Percentiles rank a stretch among this genome's conserved stretches.
Conservation (phyloP, 2,113 vertebrate genomes). For the Rhizomys pruinosus region DNA sequence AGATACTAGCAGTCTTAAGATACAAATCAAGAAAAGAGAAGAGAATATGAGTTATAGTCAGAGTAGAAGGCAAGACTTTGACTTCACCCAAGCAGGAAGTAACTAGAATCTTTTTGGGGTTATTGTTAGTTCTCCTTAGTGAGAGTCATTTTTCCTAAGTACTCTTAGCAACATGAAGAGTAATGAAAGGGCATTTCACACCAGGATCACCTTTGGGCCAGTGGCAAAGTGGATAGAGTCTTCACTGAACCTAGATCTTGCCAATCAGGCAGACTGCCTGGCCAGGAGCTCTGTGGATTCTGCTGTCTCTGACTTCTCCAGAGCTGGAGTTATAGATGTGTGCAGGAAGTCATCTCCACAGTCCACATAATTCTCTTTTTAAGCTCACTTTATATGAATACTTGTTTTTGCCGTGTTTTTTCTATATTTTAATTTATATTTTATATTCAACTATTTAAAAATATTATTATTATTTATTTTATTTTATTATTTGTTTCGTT, state of each 20-base stretch:
- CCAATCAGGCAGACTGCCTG: too few species aligned
- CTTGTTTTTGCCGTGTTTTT: constrained; percentile 13
- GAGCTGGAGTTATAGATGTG: too few species aligned
- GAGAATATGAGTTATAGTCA: too few species aligned
- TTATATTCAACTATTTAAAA: too few species aligned
- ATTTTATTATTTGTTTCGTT: too few species aligned
- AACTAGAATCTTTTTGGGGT: not conserved
- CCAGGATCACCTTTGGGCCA: not conserved
- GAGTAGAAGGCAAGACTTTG: not conserved
- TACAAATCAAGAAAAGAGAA: too few species aligned
- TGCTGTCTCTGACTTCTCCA: too few species aligned
- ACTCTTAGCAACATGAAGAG: not conserved
- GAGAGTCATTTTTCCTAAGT: not conserved
- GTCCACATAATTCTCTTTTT: not conserved
- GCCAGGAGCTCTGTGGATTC: too few species aligned
- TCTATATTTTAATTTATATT: not conserved
- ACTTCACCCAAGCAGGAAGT: not conserved
- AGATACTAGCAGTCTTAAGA: not conserved
- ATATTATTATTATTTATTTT: too few species aligned
- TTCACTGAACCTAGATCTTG: not conserved
- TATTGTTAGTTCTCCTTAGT: not conserved
- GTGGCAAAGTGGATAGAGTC: not conserved
- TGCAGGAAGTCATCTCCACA: not conserved
- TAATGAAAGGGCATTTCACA: not conserved
- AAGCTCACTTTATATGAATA: not conserved